Evolutionary conservation across 2,113 vertebrate species (phyloP), one percentile per base, ranked within the genome.

Genomic region (Phylloscopus whistleri): DNA sequence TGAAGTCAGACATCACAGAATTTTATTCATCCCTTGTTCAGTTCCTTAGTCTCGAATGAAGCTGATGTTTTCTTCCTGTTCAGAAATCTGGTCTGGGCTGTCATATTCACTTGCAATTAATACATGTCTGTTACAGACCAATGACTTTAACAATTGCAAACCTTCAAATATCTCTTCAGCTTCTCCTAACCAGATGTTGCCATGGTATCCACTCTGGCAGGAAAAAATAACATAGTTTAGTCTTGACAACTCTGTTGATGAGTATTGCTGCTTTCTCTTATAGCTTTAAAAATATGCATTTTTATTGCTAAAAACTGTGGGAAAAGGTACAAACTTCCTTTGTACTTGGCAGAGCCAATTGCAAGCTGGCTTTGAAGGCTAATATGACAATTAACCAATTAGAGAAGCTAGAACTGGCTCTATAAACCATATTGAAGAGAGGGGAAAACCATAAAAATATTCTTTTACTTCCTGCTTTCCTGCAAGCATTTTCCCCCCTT

Each of bases 91-190:
- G 67, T 94, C 78, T 59, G 76, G 96, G 92, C 96, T 98, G 97
- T 98, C 98, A 98, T 84, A 97, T 95, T 94, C 84, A 85, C 95
- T 98, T 93, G 94, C 97, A 98, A 98, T 98, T 98, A 98, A 98
- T 97, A 95, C 86, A 91, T 96, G 94, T 97, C 97, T 96, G 96
- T 97, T 98, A 96, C 95, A 97, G 96, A 89, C 96, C 96, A 98
- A 92, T 87, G 91, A 79, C 74, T 97, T 94, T 80, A 95, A 96
- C 94, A 97, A 94, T 94, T 96, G 94, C 91, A 98, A 97, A 97
- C 94, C 94, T 97, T 84, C 94, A 97, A 93, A 93, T 94, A 95
- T 89, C 95, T 94, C 75, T 97, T 96, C 95, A 95, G 90, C 85
- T 97, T 96, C 78, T 76, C 85, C 90, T 97, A 97, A 96, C 87